Evolutionary conservation across 2,888 invertebrate genomes (phyloP), one percentile per base, ranked within the genome.

Genomic region (Heteromurus nitidus): DNA sequence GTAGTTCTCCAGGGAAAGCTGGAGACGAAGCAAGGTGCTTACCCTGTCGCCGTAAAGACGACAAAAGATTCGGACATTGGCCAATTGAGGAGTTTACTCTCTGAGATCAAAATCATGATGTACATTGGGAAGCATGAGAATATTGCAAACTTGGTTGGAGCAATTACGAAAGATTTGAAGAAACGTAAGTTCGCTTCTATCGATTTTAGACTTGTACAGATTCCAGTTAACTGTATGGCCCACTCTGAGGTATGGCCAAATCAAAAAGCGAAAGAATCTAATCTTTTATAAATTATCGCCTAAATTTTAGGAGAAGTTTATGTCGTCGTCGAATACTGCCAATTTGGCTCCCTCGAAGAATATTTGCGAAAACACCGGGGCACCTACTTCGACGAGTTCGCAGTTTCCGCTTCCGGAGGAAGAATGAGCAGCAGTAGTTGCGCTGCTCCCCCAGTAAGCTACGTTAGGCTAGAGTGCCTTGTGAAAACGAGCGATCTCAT

Each of bases 121-220:
- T 85, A 82, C 36, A 82, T 85, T 47, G 83, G 85, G 30, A 67
- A 82, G 20, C 85, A 85, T 58, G 75, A 80, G 47, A 83, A 85
- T 47, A 75, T 85, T 42, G 77, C 83, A 7, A 82, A 75, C 30
- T 67, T 85, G 24, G 50, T 83, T 42, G 85, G 85, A 20, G 83
- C 85, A 13, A 77, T 83, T n/a, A 85, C 85, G 18, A 79, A 74
- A 28, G 62, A 83, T 28, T 65, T 85, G 18, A 75, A 70, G 58
- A 82, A 83, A 53, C 62, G 85, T 85, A 74, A 67, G 76, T 74
- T 9, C n/a, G n/a, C n/a, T n/a, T n/a, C n/a, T n/a, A n/a, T n/a
- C n/a, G n/a, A n/a, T n/a, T n/a, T n/a, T n/a, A n/a, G n/a, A n/a
- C n/a, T n/a, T n/a, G n/a, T n/a, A n/a, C n/a, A n/a, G n/a, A n/a